These are phyloP conservation scores for Leguminivora glycinivorella DNA, from an alignment of 1,140 invertebrate species.

Conservation along the genomic window DNA sequence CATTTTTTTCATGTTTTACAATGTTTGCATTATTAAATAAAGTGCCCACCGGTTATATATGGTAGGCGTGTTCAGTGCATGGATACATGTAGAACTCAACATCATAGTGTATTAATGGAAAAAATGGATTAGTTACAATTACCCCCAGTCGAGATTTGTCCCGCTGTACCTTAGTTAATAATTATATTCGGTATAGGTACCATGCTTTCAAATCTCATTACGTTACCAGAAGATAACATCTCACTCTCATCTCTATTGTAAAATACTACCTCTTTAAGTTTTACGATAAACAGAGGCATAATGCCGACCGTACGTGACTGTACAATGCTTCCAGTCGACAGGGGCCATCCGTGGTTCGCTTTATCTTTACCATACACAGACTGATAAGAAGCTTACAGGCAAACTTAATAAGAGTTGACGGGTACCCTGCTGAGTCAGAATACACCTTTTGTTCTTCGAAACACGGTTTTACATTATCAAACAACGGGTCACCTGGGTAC, in stretches of 20 bases:
- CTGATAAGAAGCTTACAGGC: slow-evolving; percentile 71
- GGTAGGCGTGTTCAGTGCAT: too few relatives aligned
- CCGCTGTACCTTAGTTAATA: too few relatives aligned
- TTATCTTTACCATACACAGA: slow-evolving; percentile 68
- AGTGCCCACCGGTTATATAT: too few relatives aligned
- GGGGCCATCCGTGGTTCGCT: slow-evolving; percentile 57
- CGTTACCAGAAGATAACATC: too few relatives aligned
- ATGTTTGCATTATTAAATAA: too few relatives aligned
- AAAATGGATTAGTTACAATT: too few relatives aligned
- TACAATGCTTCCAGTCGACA: slow-evolving; percentile 51
- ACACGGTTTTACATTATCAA: slow-evolving; percentile 49
- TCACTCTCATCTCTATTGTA: neutral
- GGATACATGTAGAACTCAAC: too few relatives aligned
- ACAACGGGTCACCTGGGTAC: slow-evolving; percentile 48
- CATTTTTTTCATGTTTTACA: too few relatives aligned
- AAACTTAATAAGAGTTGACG: slow-evolving; percentile 68
- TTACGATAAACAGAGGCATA: slow-evolving; percentile 26
- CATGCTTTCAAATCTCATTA: too few relatives aligned
- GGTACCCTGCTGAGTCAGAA: slow-evolving; percentile 41
- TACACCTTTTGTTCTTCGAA: slow-evolving; percentile 45
- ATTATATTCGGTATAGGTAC: too few relatives aligned
- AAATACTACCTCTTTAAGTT: neutral
- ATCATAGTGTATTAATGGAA: too few relatives aligned
- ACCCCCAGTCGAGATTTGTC: too few relatives aligned
- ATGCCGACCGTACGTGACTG: slow-evolving; percentile 37